Evolutionary conservation across 37 sponge, comb jelly and placozoan species (phyloP).

Genomic region (Geodia barretti): DNA sequence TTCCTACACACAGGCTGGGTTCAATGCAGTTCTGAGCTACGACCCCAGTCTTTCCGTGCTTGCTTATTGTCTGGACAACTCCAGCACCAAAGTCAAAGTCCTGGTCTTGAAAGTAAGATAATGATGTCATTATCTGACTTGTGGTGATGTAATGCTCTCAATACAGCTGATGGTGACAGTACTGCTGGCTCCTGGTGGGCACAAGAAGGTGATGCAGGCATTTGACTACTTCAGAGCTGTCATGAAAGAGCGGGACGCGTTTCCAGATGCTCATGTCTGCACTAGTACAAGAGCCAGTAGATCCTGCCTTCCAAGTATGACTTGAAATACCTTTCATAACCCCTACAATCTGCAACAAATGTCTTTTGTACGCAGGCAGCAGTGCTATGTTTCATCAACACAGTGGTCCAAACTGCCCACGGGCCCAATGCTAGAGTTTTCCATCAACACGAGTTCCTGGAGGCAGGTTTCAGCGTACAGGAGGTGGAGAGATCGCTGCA

Average conservation of each 20-base stretch:
- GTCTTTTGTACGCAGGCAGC: slow-evolving; percentile 49
- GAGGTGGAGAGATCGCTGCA: slow-evolving; percentile 75
- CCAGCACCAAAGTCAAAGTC: slow-evolving; percentile 31
- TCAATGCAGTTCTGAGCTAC: slow-evolving; percentile 70
- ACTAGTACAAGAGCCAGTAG: slow-evolving; percentile 71
- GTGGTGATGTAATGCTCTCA: not conserved
- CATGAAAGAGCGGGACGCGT: slow-evolving; percentile 45
- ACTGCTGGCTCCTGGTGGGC: slow-evolving; percentile 75
- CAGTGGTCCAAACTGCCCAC: slow-evolving; percentile 70
- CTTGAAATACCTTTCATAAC: no score
- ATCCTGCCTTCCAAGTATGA: slow-evolving; percentile 70
- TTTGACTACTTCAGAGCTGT: slow-evolving; percentile 62
- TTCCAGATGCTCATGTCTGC: slow-evolving; percentile 56
- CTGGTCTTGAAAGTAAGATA: slow-evolving; percentile 68
- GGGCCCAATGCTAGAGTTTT: slow-evolving; percentile 72
- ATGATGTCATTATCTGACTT: not conserved
- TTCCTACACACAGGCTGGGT: slow-evolving; percentile 58
- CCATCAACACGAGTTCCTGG: slow-evolving; percentile 85
- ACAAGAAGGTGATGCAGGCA: slow-evolving; percentile 64
- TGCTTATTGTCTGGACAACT: slow-evolving; percentile 40
- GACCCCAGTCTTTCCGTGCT: slow-evolving; percentile 62
- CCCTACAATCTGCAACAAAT: no score
- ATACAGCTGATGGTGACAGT: slow-evolving; percentile 64
- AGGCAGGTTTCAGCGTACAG: slow-evolving; percentile 70
- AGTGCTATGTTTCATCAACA: slow-evolving; percentile 79